A percentile compares a stretch with the other conserved stretches of the same genome.
Conservation (phyloP, 2,888 invertebrate genomes). For the Rhagonycha lutea region DNA sequence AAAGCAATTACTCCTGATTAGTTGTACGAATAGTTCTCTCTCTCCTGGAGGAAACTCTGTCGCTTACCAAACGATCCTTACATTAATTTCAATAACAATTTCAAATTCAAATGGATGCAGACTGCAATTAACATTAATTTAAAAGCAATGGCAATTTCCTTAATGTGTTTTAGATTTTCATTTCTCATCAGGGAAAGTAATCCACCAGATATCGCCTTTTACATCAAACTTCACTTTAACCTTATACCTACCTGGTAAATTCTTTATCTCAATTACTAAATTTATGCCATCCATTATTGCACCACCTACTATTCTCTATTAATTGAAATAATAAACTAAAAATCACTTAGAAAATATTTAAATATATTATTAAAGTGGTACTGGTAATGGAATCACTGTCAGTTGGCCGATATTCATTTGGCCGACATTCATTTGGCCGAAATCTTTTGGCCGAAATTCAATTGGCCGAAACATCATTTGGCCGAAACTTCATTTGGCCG, state of each 20-base stretch:
- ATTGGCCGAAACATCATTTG: no score
- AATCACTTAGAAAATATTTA: neutral
- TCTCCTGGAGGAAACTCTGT: slow-evolving; percentile 21
- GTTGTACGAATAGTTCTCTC: slow-evolving; percentile 24
- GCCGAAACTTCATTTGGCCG: no score
- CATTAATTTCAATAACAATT: slow-evolving; percentile 48
- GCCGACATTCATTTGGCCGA: no score
- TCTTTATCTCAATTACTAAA: slow-evolving; percentile 52
- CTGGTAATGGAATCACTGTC: no score
- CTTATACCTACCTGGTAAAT: slow-evolving; percentile 47
- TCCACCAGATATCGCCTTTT: slow-evolving; percentile 52
- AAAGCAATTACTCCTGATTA: slow-evolving; percentile 28
- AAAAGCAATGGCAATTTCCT: slow-evolving; percentile 56
- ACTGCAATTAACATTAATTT: slow-evolving; percentile 55
- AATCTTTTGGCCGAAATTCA: no score
- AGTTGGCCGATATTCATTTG: no score
- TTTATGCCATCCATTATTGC: slow-evolving; percentile 50
- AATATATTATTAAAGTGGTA: neutral
- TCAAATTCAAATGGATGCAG: slow-evolving; percentile 48
- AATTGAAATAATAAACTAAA: neutral
- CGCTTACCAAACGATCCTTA: slow-evolving; percentile 27
- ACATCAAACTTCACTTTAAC: slow-evolving; percentile 54
- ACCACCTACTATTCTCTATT: neutral
- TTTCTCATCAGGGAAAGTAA: slow-evolving; percentile 56
- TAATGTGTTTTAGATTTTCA: slow-evolving; percentile 57